Evolutionary conservation across 2,113 vertebrate genomes (phyloP).

Genomic region (Candoia aspera): DNA sequence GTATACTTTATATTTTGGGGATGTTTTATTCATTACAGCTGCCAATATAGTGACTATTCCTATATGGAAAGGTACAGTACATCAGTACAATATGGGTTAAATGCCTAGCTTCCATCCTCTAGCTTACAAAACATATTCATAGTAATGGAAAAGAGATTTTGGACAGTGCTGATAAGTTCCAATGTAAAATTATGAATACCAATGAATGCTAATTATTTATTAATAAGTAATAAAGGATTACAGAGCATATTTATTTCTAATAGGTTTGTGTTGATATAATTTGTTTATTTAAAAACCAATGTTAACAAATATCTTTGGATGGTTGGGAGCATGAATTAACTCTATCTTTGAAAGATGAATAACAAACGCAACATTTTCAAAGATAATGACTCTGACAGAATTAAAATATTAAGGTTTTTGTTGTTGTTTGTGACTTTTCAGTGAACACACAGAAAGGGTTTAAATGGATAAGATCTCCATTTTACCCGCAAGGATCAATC

Average conservation of each 20-base stretch:
- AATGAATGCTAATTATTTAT: too few species aligned
- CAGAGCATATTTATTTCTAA: neutral
- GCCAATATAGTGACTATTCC: neutral
- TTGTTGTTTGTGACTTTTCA: neutral
- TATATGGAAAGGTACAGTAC: neutral
- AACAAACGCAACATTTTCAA: neutral
- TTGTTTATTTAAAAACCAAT: neutral
- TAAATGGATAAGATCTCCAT: neutral
- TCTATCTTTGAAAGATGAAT: neutral
- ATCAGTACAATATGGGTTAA: neutral
- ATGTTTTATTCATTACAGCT: neutral
- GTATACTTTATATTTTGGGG: neutral
- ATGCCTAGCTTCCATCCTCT: neutral
- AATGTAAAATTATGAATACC: too few species aligned
- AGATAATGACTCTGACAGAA: neutral
- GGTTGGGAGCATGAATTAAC: neutral
- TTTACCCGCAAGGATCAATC: neutral
- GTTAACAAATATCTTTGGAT: neutral
- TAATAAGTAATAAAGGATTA: neutral
- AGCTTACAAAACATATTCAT: neutral
- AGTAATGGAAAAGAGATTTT: neutral
- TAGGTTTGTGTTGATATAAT: neutral
- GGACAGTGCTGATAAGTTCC: neutral
- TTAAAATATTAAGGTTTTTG: too few species aligned
- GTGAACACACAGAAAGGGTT: too few species aligned